Base-by-base conservation (phyloP, 2,113 vertebrate genomes). In the Lepidiolamprologus cunningtoni region DNA sequence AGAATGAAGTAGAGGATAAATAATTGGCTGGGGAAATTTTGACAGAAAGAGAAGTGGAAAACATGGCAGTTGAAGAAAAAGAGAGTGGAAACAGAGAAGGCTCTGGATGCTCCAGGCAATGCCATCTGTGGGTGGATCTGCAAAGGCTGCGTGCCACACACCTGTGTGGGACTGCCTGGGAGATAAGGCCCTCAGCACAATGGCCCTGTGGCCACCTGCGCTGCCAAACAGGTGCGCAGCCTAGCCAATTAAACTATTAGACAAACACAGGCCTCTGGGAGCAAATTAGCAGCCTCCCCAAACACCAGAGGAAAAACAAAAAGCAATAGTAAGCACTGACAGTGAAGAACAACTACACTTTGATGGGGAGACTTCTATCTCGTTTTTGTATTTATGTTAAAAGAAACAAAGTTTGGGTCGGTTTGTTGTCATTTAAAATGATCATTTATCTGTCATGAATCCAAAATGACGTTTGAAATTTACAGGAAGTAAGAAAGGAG, bases 171-270 rank as follows among this genome's bases (percentile, higher is more conserved):
- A 94, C 91, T 87, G 93, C 93, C 92, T 86, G 93, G 89, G 94
- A 96, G 94, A 93, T 89, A 94, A 93, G 90, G 93, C 90, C 91
- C 90, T 82, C 45, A 91, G 94, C 91, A 89, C 89, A 93, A 83
- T 90, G 94, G 91, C 92, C 94, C 86, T 12, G 84, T 83, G 89
- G 94, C 94, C 96, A 96, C 95, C 95, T 95, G 96, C 47, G 93
- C 93, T 89, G 91, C 88, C 93, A 95, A 95, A 93, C 95, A 96
- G 95, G 95, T 96, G 96, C 89, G 87, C 86, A 94, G 92, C 94
- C 90, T 80, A 90, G 93, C 90, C 95, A 95, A 96, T 96, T 96
- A 96, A 96, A 95, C 96, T 95, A 95, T 96, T 95, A 96, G 92
- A 95, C 92, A 95, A 96, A 96, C 92, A 96, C 90, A 92, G 95